Base-by-base conservation (phyloP, 2,113 vertebrate genomes). In the Toxostoma redivivum region DNA sequence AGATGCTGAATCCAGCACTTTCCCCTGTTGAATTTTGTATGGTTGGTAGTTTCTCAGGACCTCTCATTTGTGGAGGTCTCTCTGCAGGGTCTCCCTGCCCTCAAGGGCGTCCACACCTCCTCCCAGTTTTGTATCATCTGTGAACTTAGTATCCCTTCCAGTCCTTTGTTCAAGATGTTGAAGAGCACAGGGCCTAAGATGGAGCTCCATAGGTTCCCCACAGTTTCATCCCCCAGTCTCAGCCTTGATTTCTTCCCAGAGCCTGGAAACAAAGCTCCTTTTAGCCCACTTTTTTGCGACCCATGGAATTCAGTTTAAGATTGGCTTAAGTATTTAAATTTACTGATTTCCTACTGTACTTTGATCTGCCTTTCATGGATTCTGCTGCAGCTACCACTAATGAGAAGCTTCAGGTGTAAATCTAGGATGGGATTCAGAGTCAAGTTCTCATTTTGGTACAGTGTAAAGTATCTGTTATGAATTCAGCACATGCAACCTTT, bases 11-110 rank as follows among this genome's bases (percentile, higher is more conserved):
- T 50, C 13, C 0, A 0, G 44, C 44, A 35, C 35, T 50, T 57
- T 50, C 2, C 31, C 1, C 3, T 35, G 24, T 31, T 58, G 37
- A 27, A 22, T 6, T 44, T 37, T 1, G 1, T 27, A 11, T 50
- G 37, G 21, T 12, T 17, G 25, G 13, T 33, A 5, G 37, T 58
- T 67, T 2, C 25, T 6, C 31, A 51, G 21, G 3, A 10, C 31
- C 25, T 20, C 53, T 50, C 3, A 44, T 58, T 35, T 51, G 17
- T 33, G 2, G 17, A 76, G 53, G 17, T 76, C 13, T n/a, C 42
- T 48, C 20, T n/a, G 35, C n/a, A 48, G 50, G n/a, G 12, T 16
- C 12, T 74, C 30, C 12, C 30, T 85, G 35, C 25, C 21, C 44
- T 27, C 4, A 4, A 27, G 18, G 31, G 25, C 22, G 14, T 76